Evolutionary conservation across 2,113 vertebrate genomes (phyloP).

Genomic region (Cricetomys ansorgei): DNA sequence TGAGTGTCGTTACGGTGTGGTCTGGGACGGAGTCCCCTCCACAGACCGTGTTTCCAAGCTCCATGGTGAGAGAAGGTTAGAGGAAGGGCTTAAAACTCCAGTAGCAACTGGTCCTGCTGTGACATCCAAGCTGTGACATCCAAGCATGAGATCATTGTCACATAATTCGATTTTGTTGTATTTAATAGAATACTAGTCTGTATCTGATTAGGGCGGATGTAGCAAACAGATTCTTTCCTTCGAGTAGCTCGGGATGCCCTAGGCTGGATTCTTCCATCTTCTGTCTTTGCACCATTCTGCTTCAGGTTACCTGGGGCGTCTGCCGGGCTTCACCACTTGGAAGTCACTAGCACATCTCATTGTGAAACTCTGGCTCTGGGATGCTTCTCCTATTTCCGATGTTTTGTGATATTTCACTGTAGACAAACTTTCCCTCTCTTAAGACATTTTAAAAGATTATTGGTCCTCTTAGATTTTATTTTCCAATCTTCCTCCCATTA

Average conservation of each 20-base stretch:
- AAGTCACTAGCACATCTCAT: not conserved
- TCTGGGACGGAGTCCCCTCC: not conserved
- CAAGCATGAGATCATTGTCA: not conserved
- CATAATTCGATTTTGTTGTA: not conserved
- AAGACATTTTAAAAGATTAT: not conserved
- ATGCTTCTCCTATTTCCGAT: not conserved
- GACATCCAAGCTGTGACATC: not conserved
- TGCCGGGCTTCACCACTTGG: not conserved
- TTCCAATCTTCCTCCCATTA: not conserved
- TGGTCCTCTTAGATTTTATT: not conserved
- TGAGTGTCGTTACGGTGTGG: not conserved
- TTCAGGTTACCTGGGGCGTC: not conserved
- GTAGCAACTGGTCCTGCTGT: not conserved
- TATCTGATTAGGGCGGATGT: not conserved
- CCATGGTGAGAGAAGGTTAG: conserved; percentile 15
- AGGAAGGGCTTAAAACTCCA: not conserved
- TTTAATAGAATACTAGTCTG: conserved; percentile 16
- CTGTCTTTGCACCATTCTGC: not conserved
- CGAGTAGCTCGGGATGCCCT: not conserved
- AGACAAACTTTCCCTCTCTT: not conserved
- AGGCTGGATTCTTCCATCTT: not conserved
- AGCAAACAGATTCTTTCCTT: not conserved
- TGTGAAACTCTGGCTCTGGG: not conserved
- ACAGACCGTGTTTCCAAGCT: not conserved
- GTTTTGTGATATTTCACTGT: not conserved